Base-by-base conservation (phyloP, 2,797 vertebrate species). In the Petrocephalus schoutedeni region DNA sequence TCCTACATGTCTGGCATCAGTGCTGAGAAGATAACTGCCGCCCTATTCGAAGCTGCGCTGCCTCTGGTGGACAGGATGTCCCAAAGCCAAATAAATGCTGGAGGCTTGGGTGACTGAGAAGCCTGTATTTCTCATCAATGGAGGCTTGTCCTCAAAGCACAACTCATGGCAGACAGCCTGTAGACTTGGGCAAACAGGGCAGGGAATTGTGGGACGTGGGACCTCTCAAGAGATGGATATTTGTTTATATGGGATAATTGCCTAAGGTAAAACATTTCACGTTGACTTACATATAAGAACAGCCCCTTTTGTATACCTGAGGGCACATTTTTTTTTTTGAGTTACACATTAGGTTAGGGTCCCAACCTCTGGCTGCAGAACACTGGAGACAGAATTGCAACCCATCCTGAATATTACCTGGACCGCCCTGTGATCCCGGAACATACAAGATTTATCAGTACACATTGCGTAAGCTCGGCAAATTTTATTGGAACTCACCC, bases 161-260 rank as follows among this genome's bases (percentile, higher is more conserved):
- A 74, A 49, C 71, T 41, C 56, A 59, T 41, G 71, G 83, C 83
- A 54, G 36, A 57, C 86, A 87, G 71, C 57, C 84, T 77, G 36
- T 28, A 67, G 21, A 36, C 45, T 59, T 61, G 32, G 41, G 36
- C 59, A 74, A 71, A 53, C 7, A 9, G 58, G 71, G n/a, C 53
- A 45, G 88, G 58, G 58, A 80, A 61, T 53, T 53, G 19, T 32
- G 10, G 77, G 59, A 82, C 21, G 36, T 21, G 88, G 77, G 85
- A n/a, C 86, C 89, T 85, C 82, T 61, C 28, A 51, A 0, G 87
- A 85, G 64, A 54, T 51, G n/a, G 45, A 19, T 74, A 74, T 87
- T 89, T 90, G 88, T 90, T 89, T 89, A 87, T 89, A 28, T 87
- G 82, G 86, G 85, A 88, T 89, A 89, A 89, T 82, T 87, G 88